phyloP scores from a whole-genome alignment of 1,140 invertebrate species.

The Saxidomus purpurata region DNA sequence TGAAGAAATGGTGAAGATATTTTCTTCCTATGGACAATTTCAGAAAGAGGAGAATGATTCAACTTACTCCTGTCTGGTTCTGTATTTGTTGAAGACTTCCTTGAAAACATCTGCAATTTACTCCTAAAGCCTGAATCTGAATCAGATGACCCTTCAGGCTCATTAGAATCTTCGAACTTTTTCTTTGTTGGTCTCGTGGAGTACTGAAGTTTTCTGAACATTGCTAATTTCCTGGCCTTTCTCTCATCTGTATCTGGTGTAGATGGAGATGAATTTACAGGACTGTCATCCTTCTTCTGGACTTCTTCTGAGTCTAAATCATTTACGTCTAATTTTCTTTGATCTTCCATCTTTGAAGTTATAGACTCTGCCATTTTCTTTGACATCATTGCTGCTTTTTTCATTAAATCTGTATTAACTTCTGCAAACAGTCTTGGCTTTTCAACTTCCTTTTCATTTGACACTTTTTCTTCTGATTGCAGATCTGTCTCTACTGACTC shows the following conservation, averaged over 20 bases:
- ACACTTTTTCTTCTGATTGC: neutral
- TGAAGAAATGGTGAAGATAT: constrained; percentile 41
- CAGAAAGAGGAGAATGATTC: neutral
- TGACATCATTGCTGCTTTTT: constrained; percentile 61
- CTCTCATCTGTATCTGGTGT: constrained; percentile 17
- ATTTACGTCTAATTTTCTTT: neutral
- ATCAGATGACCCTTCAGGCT: neutral
- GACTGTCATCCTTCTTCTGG: neutral
- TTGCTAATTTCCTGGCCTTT: constrained; percentile 44
- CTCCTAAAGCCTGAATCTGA: constrained; percentile 51
- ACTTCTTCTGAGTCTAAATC: neutral
- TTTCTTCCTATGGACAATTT: neutral
- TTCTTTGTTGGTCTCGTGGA: constrained; percentile 58
- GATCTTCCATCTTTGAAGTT: constrained; percentile 40
- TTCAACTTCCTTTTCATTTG: neutral
- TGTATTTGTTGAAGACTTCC: constrained; percentile 24
- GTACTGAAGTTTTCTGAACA: constrained; percentile 53
- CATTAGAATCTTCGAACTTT: constrained; percentile 3
- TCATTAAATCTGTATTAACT: constrained; percentile 50
- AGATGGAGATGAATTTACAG: neutral
- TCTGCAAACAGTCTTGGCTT: constrained; percentile 12
- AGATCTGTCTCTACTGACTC: neutral
- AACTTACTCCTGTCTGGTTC: constrained; percentile 18
- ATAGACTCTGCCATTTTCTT: constrained; percentile 51
- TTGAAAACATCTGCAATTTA: constrained; percentile 54